These are phyloP conservation scores for Embiotoca jacksoni DNA, from an alignment of 2,113 vertebrate genomes.

Conservation along the genomic window DNA sequence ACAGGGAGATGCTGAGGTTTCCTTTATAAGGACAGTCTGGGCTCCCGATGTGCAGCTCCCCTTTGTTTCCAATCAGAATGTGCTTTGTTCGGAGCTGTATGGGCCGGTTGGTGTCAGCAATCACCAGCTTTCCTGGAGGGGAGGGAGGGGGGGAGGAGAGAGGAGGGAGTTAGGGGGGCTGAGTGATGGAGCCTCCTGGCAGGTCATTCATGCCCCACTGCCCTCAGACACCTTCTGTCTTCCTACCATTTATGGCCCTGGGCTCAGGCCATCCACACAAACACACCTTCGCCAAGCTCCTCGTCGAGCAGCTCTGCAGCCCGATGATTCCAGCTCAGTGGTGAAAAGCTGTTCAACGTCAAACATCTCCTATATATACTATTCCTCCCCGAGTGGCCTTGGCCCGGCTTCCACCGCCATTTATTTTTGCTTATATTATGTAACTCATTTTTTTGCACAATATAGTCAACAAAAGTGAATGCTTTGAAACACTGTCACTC, in stretches of 20 bases:
- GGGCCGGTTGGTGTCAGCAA: conserved; percentile 87
- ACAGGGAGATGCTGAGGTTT: conserved; percentile 89
- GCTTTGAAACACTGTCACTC: background rate
- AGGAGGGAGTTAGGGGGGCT: too few species aligned
- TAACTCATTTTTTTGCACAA: background rate
- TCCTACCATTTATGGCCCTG: conserved; percentile 55
- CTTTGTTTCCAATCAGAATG: conserved; percentile 90
- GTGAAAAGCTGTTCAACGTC: conserved; percentile 12
- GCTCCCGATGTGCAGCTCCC: conserved; percentile 92
- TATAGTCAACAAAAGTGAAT: background rate
- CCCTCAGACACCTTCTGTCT: conserved; percentile 46
- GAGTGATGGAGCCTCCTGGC: conserved; percentile 20
- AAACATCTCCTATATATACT: background rate
- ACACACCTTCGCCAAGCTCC: conserved; percentile 15
- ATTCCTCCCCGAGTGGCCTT: background rate
- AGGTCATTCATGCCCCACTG: conserved; percentile 41
- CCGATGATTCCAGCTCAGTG: conserved; percentile 31
- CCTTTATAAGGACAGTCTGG: conserved; percentile 92
- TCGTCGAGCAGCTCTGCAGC: conserved; percentile 15
- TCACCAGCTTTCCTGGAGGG: conserved; percentile 90
- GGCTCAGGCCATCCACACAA: conserved; percentile 25
- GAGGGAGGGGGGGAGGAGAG: background rate
- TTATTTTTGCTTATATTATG: background rate
- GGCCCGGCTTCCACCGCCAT: background rate
- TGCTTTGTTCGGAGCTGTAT: conserved; percentile 90